These are phyloP conservation scores for Drosophila paramelanica DNA, from an alignment of 2,888 invertebrate genomes.

Conservation along the genomic window DNA sequence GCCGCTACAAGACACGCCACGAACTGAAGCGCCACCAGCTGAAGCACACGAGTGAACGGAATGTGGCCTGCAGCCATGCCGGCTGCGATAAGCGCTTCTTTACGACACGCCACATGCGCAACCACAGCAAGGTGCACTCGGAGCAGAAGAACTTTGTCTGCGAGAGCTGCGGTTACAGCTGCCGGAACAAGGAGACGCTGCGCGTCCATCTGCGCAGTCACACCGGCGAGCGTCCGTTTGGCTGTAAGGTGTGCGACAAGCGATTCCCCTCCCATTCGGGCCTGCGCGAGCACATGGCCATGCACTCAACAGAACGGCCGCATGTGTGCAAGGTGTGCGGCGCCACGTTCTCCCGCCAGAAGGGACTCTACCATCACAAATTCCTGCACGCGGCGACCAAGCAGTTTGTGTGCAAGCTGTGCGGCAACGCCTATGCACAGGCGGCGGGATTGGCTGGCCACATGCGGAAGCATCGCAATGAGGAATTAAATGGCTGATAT, in stretches of 20 bases:
- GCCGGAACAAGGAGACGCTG: conserved; percentile 74
- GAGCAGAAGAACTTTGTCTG: conserved; percentile 78
- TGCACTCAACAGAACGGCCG: conserved; percentile 79
- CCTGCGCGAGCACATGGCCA: conserved; percentile 79
- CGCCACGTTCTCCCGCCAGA: conserved; percentile 77
- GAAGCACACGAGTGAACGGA: conserved; percentile 68
- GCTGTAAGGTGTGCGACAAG: conserved; percentile 73
- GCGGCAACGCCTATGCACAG: conserved; percentile 81
- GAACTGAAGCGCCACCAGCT: conserved; percentile 76
- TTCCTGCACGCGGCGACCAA: conserved; percentile 77
- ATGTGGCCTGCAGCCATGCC: conserved; percentile 67
- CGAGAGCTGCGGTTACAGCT: conserved; percentile 80
- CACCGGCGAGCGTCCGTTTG: conserved; percentile 80
- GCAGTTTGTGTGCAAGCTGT: conserved; percentile 81
- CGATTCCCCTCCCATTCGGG: conserved; percentile 75
- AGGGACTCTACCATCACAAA: conserved; percentile 79
- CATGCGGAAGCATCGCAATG: conserved; percentile 81
- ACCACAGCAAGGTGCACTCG: conserved; percentile 73
- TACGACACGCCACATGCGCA: conserved; percentile 68
- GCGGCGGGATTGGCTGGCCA: conserved; percentile 83
- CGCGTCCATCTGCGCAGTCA: conserved; percentile 78
- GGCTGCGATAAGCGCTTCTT: conserved; percentile 78
- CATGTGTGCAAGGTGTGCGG: conserved; percentile 75
- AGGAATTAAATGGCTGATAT: conserved; percentile 53
- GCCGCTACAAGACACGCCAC: conserved; percentile 73